Evolutionary conservation across 2,888 invertebrate species (phyloP).

Genomic region (Watsonalla binaria): DNA sequence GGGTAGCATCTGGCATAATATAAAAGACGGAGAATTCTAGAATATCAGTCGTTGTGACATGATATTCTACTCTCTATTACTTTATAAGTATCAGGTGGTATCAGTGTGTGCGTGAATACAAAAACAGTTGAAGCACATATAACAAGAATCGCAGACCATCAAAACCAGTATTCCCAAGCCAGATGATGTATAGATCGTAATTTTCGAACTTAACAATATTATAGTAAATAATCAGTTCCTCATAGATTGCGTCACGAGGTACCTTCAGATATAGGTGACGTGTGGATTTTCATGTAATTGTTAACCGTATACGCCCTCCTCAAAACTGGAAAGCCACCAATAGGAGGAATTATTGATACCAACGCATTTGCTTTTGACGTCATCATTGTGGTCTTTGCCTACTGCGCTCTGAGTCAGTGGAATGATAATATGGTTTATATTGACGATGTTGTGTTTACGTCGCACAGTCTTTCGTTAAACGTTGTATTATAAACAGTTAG

Average conservation of each 20-base stretch:
- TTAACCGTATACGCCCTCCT: conserved; percentile 5
- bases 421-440: conserved; percentile 45
- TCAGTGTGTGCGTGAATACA: background rate
- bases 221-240: background rate
- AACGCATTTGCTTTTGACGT: conserved; percentile 45
- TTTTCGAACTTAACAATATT: background rate
- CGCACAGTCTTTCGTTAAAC: conserved; percentile 25
- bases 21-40: no score
- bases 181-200: background rate
- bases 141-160: background rate
- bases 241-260: background rate
- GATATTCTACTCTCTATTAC: no score
- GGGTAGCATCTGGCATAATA: no score
- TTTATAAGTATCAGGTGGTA: no score
- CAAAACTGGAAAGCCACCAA: conserved; percentile 38
- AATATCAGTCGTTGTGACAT: no score
- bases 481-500: conserved; percentile 19
- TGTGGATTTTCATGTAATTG: background rate
- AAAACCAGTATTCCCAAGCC: background rate
- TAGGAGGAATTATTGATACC: conserved; percentile 27
- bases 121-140: background rate
- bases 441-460: conserved; percentile 28
- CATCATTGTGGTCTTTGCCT: conserved; percentile 35
- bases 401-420: conserved; percentile 42
- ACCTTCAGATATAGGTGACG: background rate